phyloP scores from a whole-genome alignment of 2,797 vertebrate species.

The Syngnathus rostellatus region DNA sequence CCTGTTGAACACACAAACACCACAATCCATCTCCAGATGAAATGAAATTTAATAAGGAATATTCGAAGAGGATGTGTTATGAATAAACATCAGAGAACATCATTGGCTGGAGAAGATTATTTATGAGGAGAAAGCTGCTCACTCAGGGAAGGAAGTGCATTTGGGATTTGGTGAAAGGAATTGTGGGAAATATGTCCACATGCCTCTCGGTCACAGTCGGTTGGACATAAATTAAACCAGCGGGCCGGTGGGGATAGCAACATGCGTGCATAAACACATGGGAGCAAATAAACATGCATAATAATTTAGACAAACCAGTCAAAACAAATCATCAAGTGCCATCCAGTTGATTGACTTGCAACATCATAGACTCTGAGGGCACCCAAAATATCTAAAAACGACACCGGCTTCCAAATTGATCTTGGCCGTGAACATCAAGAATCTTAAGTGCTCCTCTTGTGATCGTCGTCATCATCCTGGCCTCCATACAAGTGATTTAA shows the following conservation, averaged over 20 bases:
- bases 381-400: slow-evolving; percentile 5
- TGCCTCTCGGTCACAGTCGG: slow-evolving; percentile 57
- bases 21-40: slow-evolving; percentile 28
- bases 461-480: slow-evolving; percentile 53
- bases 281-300: neutral
- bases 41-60: slow-evolving; percentile 27
- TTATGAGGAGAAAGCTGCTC: slow-evolving; percentile 32
- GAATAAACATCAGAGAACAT: slow-evolving; percentile 43
- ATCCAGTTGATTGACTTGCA: neutral
- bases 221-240: slow-evolving; percentile 59
- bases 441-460: slow-evolving; percentile 64
- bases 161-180: slow-evolving; percentile 47
- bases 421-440: slow-evolving; percentile 52
- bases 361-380: neutral
- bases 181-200: slow-evolving; percentile 60
- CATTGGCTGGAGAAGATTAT: slow-evolving; percentile 50
- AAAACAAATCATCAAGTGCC: neutral
- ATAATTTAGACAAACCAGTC: slow-evolving; percentile 6
- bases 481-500: slow-evolving; percentile 50
- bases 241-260: slow-evolving; percentile 14
- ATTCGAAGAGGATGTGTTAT: slow-evolving; percentile 29
- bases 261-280: slow-evolving; percentile 14
- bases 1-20: slow-evolving; percentile 7
- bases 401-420: slow-evolving; percentile 28
- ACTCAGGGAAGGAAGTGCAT: slow-evolving; percentile 12